Evolutionary conservation across 23 tunicate species (phyloP).

Genomic region (Halocynthia aurantium): DNA sequence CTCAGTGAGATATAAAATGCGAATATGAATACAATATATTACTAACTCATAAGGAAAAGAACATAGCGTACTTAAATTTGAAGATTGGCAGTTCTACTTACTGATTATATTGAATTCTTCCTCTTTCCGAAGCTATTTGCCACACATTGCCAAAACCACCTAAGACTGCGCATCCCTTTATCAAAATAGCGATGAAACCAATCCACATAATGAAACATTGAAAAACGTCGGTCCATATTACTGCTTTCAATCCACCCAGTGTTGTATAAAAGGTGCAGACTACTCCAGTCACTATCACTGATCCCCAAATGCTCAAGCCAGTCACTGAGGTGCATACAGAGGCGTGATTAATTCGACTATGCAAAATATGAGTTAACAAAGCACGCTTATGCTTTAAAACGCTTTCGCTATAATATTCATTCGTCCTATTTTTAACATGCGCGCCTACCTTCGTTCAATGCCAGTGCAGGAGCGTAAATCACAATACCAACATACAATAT

Average conservation of each 20-base stretch:
- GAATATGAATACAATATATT: too few species aligned
- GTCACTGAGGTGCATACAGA: constrained; percentile 27
- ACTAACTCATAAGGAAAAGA: too few species aligned
- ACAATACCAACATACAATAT: constrained; percentile 49
- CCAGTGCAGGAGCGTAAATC: constrained; percentile 58
- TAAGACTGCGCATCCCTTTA: constrained; percentile 7
- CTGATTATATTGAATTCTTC: constrained; percentile 14
- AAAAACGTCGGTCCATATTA: constrained; percentile 40
- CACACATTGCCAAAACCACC: constrained; percentile 26
- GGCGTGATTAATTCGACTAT: too few species aligned
- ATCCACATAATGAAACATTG: constrained; percentile 39
- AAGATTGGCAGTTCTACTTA: neutral
- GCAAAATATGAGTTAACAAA: too few species aligned
- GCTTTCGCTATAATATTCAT: too few species aligned
- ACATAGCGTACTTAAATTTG: too few species aligned
- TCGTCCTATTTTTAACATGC: too few species aligned
- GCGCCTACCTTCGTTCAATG: constrained; percentile 39
- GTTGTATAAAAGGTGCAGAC: constrained; percentile 80
- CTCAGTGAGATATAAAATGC: too few species aligned
- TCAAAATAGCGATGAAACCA: constrained; percentile 30
- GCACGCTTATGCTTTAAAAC: too few species aligned
- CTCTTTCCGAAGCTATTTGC: constrained; percentile 15
- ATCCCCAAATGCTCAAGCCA: constrained; percentile 63
- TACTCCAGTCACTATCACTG: constrained; percentile 46
- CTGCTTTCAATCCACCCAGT: constrained; percentile 49